Base-by-base conservation (phyloP, 1,140 invertebrate genomes). In the Oscheius sp. region DNA sequence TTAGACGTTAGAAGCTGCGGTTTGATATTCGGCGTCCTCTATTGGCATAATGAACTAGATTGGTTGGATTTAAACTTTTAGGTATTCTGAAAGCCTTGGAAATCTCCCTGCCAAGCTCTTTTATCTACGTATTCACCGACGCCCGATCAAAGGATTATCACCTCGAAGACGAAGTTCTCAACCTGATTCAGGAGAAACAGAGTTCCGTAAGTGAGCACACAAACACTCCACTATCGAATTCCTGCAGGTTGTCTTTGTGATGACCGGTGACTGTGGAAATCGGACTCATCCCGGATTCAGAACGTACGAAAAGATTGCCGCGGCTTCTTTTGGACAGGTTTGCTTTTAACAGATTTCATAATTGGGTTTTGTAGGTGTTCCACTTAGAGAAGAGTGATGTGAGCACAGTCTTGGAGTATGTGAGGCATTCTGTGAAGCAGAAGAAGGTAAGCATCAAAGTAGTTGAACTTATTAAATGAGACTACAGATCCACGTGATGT, bases 51-150 rank as follows among this genome's bases (percentile, higher is more conserved):
- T n/a, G n/a, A n/a, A n/a, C 49, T 26, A 23, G 23, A 26, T 4
- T 4, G 49, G 49, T 20, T 23, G 4, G 49, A 26, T 7, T 7
- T 13, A 7, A 55, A 62, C 45, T 68, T 79, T 46, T 52, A 78
- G 79, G 79, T 23, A 89, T 91, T 34, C 86, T 87, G 34, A 81
- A 87, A 73, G 91, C 90, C 0, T 84, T 92, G 1, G 87, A 90
- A 68, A 86, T 88, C 13, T 88, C 89, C 35, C 81, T 89, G 7
- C 90, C 90, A 0, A 86, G 88, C 62, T 91, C 90, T 0, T 91
- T 88, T 79, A 87, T 91, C 35, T 92, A 91, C 80, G 90, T 91
- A 1, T 91, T 91, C 80, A 91, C 91, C 1, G 91, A 91, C 79
- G 90, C 91, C 2, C 86, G 89, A 2, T 88, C 90, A 0, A 89